Conservation (phyloP, 30 jellyfish, hydroid and myxozoan genomes). For the Aurelia aurita complex sp. Pacific region DNA sequence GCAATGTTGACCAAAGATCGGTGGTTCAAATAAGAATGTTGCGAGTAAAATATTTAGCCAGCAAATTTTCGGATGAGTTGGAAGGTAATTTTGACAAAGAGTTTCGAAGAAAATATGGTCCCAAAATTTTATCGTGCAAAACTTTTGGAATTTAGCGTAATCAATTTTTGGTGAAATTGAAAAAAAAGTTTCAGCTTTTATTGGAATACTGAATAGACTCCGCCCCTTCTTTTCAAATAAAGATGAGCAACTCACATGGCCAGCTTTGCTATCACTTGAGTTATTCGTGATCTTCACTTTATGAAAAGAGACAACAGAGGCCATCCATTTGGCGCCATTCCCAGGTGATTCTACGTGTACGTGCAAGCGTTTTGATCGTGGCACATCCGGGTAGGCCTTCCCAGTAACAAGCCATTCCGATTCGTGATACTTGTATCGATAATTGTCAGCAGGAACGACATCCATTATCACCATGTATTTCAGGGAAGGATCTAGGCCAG, state of each 20-base stretch:
- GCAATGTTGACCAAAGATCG: no score
- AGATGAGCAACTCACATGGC: slow-evolving; percentile 47
- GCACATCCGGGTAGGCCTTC: slow-evolving; percentile 90
- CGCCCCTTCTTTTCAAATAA: background rate
- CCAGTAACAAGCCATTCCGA: slow-evolving; percentile 96
- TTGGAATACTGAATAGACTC: no score
- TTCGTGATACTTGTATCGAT: slow-evolving; percentile 89
- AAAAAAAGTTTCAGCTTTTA: no score
- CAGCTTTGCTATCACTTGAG: slow-evolving; percentile 43
- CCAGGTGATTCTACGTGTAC: slow-evolving; percentile 87
- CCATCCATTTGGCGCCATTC: slow-evolving; percentile 92
- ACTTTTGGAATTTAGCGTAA: no score
- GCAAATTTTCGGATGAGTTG: no score
- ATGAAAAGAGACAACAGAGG: slow-evolving; percentile 83
- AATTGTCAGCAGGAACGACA: slow-evolving; percentile 81
- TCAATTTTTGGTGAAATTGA: no score
- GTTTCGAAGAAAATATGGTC: no score
- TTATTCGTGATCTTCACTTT: slow-evolving; percentile 87
- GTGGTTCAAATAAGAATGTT: no score
- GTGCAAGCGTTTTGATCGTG: slow-evolving; percentile 67
- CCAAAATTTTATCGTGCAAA: no score
- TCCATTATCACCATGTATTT: slow-evolving; percentile 70
- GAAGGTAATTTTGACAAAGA: no score
- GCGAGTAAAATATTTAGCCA: no score
- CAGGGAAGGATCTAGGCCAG: slow-evolving; percentile 73